Evolutionary conservation across 1,140 invertebrate species (phyloP), one percentile per base, ranked within the genome.

Genomic region (Colletes gigas): DNA sequence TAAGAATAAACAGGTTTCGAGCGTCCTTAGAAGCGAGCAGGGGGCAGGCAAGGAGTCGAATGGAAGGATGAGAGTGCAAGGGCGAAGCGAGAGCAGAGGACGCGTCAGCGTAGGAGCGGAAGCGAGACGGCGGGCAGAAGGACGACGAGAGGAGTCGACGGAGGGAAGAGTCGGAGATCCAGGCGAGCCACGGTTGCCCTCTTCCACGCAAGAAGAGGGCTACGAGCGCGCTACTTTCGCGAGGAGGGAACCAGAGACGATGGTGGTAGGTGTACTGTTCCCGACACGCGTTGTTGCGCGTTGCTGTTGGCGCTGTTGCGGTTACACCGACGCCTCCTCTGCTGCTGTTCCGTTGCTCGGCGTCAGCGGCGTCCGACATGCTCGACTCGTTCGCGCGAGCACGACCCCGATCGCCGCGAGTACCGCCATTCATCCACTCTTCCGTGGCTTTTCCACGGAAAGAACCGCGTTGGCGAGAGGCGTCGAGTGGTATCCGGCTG

Each of bases 1-100:
- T 83, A 85, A 83, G 88, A 69, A 85, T 87, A 88, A 89, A 89
- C 88, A 89, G 88, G 88, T 89, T 89, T 88, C 54, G 81, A 71
- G 85, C 88, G 83, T 87, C 81, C 88, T 88, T 88, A 88, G 77
- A 88, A 87, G 84, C 81, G 79, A 52, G 60, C 14, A 54, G 15
- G 50, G 81, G 81, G 73, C 57, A 62, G 63, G 54, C 74, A 57
- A 54, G 81, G 55, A n/a, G 15, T 30, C 70, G 81, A 60, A 60
- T 60, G 66, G 72, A 47, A 75, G 71, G 60, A 65, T 66, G 75
- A 78, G 70, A 80, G 78, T 54, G 84, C 84, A 79, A 88, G 87
- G 84, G 83, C 86, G 76, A 88, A 81, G 87, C 78, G 87, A 89
- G 85, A 89, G 78, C 79, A 78, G 74, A 81, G 84, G 80, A 85